A percentile compares a stretch with the other conserved stretches of the same genome.
Evolutionary conservation across 53 echinoderm and acorn worm species (phyloP).

Genomic region (Echinometra lucunter): DNA sequence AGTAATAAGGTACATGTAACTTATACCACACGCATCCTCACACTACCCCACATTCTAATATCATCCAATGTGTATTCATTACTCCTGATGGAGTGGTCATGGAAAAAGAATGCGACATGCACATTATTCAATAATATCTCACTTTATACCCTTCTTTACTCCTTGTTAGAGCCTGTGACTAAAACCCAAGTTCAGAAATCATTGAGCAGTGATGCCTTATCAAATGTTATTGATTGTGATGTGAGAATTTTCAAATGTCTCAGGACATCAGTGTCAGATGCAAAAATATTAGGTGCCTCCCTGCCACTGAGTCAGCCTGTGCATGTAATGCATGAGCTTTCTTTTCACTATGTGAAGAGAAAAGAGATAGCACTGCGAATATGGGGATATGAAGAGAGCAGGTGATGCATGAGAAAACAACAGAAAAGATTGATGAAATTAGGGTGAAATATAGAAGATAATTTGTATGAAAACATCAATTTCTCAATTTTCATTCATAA

Average conservation of each 20-base stretch:
- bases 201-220: not conserved
- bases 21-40: not conserved
- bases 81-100: not conserved
- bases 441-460: too few relatives aligned
- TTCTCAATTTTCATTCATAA: too few relatives aligned
- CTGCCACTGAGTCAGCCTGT: not conserved
- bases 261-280: not conserved
- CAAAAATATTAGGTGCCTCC: not conserved
- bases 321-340: not conserved
- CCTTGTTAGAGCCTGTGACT: not conserved
- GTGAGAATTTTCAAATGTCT: not conserved
- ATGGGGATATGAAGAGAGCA: too few relatives aligned
- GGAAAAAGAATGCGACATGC: constrained; percentile 7
- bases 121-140: constrained; percentile 24
- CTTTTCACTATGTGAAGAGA: not conserved
- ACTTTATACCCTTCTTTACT: not conserved
- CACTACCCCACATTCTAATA: not conserved
- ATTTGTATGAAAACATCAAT: too few relatives aligned
- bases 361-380: too few relatives aligned
- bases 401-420: too few relatives aligned
- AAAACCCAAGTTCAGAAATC: not conserved
- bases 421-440: too few relatives aligned
- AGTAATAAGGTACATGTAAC: not conserved
- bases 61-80: not conserved
- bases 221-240: not conserved